Conservation (phyloP, 1,140 invertebrate species). For the Mamestra configurata region DNA sequence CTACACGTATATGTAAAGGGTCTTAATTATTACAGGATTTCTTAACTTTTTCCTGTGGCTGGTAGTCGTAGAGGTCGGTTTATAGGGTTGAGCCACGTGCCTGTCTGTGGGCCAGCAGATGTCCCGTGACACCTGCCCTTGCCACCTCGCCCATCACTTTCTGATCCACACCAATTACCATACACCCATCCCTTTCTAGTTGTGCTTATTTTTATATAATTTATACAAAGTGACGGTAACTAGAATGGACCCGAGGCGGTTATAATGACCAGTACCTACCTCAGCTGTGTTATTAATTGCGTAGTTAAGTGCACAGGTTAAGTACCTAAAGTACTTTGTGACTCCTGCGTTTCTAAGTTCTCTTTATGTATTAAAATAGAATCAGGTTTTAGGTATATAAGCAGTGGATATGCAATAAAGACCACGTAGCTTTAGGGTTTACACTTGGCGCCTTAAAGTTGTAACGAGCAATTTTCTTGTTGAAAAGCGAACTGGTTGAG, state of each 20-base stretch:
- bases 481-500: too few relatives aligned
- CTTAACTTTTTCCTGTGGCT: constrained; percentile 76
- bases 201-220: constrained; percentile 86
- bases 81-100: constrained; percentile 86
- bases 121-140: constrained; percentile 85
- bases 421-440: background rate
- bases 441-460: too few relatives aligned
- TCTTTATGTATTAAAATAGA: background rate
- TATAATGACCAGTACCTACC: constrained; percentile 78
- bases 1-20: constrained; percentile 22
- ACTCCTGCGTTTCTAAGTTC: constrained; percentile 23
- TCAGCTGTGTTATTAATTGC: constrained; percentile 76
- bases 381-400: constrained; percentile 23
- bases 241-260: constrained; percentile 83
- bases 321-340: constrained; percentile 33
- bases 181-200: constrained; percentile 73
- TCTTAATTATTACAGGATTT: constrained; percentile 66
- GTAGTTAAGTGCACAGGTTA: constrained; percentile 58
- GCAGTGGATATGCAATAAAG: background rate
- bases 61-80: constrained; percentile 73
- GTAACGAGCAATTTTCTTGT: too few relatives aligned
- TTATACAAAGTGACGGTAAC: constrained; percentile 85
- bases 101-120: constrained; percentile 80
- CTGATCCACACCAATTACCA: constrained; percentile 65
- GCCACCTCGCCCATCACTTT: constrained; percentile 79